Conservation (phyloP, 2,113 vertebrate species). For the Forbesichthys papilliferus region DNA sequence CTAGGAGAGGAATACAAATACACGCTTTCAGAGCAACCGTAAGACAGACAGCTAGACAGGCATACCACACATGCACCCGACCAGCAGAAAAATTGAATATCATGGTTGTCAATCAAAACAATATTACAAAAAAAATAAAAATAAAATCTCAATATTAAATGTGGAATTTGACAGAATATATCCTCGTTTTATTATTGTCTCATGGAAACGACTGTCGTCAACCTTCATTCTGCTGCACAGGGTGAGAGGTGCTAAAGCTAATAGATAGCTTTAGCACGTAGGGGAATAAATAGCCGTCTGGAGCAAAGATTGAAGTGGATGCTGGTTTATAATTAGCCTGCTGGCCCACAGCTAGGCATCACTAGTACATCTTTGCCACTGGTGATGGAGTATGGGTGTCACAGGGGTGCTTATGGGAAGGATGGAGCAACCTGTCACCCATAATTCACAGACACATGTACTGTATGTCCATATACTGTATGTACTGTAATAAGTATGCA, state of each 20-base stretch:
- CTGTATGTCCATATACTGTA: background rate
- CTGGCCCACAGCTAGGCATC: conserved; percentile 54
- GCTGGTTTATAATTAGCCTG: conserved; percentile 73
- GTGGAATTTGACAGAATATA: background rate
- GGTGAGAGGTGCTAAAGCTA: conserved; percentile 30
- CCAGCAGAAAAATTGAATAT: conserved; percentile 8
- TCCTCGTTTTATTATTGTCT: background rate
- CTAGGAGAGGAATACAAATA: too few species aligned
- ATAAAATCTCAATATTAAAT: conserved; percentile 28
- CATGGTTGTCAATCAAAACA: conserved; percentile 15
- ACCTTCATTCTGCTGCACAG: background rate
- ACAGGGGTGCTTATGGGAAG: conserved; percentile 47
- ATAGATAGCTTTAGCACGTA: conserved; percentile 39
- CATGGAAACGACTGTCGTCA: background rate
- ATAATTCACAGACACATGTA: conserved; percentile 60
- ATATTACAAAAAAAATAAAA: conserved; percentile 13
- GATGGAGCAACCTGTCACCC: conserved; percentile 63
- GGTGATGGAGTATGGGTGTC: conserved; percentile 65
- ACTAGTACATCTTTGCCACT: conserved; percentile 70
- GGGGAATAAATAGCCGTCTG: conserved; percentile 60
- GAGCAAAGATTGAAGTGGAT: conserved; percentile 65
- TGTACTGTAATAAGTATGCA: background rate
- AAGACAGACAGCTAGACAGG: background rate
- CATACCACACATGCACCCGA: background rate
- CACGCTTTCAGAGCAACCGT: background rate